A percentile compares a stretch with the other conserved stretches of the same genome.
phyloP scores from a whole-genome alignment of 2,888 invertebrate genomes.

The Apamea anceps region DNA sequence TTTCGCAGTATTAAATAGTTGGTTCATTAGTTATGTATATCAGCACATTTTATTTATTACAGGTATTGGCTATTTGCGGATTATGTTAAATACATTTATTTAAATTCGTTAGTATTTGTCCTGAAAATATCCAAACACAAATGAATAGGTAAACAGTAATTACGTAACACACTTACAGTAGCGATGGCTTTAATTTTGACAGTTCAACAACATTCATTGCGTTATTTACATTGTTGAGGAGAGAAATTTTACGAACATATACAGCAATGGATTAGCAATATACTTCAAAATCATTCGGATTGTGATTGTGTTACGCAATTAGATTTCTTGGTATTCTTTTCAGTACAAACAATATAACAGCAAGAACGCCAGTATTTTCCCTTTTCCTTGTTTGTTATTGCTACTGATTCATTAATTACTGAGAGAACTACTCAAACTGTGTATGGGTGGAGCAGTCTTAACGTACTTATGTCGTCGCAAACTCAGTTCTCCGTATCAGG shows the following conservation, averaged over 20 bases:
- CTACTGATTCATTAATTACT: neutral
- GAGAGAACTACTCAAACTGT: neutral
- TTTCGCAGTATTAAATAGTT: conserved; percentile 3
- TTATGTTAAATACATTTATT: neutral
- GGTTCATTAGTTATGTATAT: neutral
- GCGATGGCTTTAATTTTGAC: neutral
- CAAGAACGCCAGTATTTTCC: neutral
- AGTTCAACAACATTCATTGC: neutral
- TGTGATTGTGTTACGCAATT: neutral
- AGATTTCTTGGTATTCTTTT: neutral
- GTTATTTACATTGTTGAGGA: neutral
- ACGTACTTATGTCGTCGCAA: neutral
- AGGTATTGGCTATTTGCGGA: neutral
- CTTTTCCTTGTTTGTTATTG: neutral
- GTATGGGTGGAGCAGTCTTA: neutral
- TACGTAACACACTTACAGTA: neutral
- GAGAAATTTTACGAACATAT: neutral
- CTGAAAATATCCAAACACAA: neutral
- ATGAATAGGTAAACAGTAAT: neutral
- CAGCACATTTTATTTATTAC: conserved; percentile 6
- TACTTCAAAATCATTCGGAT: neutral
- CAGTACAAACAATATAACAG: neutral
- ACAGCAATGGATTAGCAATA: neutral
- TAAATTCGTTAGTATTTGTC: neutral
- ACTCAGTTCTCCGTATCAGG: neutral